Percentiles rank a stretch among this genome's conserved stretches.
Evolutionary conservation across 2,113 vertebrate genomes (phyloP).

Genomic region (Cebus imitator): DNA sequence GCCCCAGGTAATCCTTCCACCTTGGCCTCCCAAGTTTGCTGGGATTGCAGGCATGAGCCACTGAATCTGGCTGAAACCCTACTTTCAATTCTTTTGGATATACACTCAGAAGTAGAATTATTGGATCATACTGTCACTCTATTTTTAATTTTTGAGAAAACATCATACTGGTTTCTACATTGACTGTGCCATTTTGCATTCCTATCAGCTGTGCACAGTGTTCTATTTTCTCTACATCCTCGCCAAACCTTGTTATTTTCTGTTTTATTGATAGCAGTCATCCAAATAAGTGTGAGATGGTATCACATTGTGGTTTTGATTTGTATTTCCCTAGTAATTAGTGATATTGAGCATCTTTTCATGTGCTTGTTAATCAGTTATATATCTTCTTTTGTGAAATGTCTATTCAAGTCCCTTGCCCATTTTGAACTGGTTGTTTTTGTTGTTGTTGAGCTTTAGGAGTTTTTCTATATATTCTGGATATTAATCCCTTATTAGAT

Average conservation of each 20-base stretch:
- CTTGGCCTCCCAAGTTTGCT: not conserved
- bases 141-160: not conserved
- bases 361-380: not conserved
- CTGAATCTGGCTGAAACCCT: not conserved
- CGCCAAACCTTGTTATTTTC: not conserved
- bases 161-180: not conserved
- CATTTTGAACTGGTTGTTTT: not conserved
- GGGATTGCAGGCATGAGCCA: not conserved
- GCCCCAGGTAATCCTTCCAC: not conserved
- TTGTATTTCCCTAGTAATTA: not conserved
- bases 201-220: not conserved
- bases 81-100: not conserved
- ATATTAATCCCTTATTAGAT: not conserved
- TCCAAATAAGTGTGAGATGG: not conserved
- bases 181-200: not conserved
- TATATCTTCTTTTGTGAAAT: not conserved
- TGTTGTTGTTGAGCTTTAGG: not conserved
- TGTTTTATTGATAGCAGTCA: not conserved
- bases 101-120: not conserved
- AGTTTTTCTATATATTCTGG: not conserved
- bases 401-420: not conserved
- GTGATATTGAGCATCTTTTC: not conserved
- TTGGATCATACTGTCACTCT: not conserved
- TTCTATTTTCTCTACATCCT: not conserved
- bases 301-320: not conserved